A percentile compares a stretch with the other conserved stretches of the same genome.
These are phyloP conservation scores for Chaetogeoica ovagalla DNA, from an alignment of 2,888 invertebrate genomes.

Conservation along the genomic window DNA sequence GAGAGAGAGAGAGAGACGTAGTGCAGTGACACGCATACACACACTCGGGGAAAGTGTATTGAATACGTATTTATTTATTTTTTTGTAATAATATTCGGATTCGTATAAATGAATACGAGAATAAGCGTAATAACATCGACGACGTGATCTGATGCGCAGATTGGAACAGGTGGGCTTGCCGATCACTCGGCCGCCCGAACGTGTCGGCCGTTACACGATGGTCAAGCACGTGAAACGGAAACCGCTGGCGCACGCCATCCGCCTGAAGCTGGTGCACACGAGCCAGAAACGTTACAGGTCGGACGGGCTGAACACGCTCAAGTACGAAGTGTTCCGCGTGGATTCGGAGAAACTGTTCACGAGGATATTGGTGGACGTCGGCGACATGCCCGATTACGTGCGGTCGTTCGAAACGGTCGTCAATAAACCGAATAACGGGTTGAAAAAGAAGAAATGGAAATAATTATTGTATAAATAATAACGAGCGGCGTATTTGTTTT, in stretches of 20 bases:
- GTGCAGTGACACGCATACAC: no score
- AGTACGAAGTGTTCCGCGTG: constrained; percentile 59
- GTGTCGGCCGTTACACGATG: constrained; percentile 65
- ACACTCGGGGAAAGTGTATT: no score
- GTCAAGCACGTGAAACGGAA: constrained; percentile 61
- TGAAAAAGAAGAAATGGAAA: constrained; percentile 16
- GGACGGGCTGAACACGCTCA: constrained; percentile 62
- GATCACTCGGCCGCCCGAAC: constrained; percentile 62
- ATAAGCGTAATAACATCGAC: no score
- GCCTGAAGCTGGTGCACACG: constrained; percentile 58
- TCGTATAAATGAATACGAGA: no score
- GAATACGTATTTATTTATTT: no score
- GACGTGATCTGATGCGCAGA: constrained; percentile 52
- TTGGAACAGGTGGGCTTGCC: constrained; percentile 55
- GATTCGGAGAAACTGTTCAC: constrained; percentile 60
- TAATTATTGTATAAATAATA: constrained; percentile 2
- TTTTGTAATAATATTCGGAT: no score
- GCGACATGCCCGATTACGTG: constrained; percentile 58
- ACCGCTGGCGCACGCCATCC: constrained; percentile 57
- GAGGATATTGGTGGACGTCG: constrained; percentile 62
- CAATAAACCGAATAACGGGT: neutral
- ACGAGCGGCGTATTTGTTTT: neutral
- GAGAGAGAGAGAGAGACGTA: no score
- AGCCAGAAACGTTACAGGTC: constrained; percentile 58
- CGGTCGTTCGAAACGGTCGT: constrained; percentile 44